Evolutionary conservation across 2,113 vertebrate genomes (phyloP).

Genomic region (Lycaon pictus): DNA sequence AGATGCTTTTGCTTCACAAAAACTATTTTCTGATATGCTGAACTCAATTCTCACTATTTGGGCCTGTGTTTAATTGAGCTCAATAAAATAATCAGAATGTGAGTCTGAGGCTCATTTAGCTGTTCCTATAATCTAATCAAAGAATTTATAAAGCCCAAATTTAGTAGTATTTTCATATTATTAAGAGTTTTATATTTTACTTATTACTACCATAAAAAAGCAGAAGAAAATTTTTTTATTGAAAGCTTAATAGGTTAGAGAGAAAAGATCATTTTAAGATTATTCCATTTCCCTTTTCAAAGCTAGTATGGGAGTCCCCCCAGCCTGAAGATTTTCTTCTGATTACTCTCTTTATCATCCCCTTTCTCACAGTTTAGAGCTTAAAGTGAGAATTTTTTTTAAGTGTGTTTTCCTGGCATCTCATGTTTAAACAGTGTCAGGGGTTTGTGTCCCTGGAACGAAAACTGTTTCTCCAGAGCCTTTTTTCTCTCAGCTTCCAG

Average conservation of each 20-base stretch:
- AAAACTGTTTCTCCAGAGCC: constrained; percentile 92
- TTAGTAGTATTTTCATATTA: constrained; percentile 45
- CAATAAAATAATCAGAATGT: constrained; percentile 57
- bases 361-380: constrained; percentile 76
- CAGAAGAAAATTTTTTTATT: neutral
- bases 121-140: constrained; percentile 37
- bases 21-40: constrained; percentile 60
- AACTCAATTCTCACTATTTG: constrained; percentile 46
- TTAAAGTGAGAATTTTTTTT: constrained; percentile 76
- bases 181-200: constrained; percentile 49
- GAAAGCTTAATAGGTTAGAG: constrained; percentile 30
- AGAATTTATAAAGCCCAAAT: constrained; percentile 22
- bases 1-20: constrained; percentile 50
- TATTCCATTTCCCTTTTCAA: constrained; percentile 39
- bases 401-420: constrained; percentile 86
- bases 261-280: constrained; percentile 50
- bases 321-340: constrained; percentile 55
- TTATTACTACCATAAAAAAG: constrained; percentile 33
- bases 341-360: constrained; percentile 66
- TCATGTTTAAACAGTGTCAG: constrained; percentile 92
- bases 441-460: constrained; percentile 91
- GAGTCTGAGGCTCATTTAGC: neutral
- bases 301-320: neutral
- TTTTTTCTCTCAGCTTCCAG: constrained; percentile 87
- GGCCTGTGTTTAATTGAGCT: constrained; percentile 54